These are phyloP conservation scores for Crossocerus cetratus DNA, from an alignment of 2,888 invertebrate species.

Conservation along the genomic window DNA sequence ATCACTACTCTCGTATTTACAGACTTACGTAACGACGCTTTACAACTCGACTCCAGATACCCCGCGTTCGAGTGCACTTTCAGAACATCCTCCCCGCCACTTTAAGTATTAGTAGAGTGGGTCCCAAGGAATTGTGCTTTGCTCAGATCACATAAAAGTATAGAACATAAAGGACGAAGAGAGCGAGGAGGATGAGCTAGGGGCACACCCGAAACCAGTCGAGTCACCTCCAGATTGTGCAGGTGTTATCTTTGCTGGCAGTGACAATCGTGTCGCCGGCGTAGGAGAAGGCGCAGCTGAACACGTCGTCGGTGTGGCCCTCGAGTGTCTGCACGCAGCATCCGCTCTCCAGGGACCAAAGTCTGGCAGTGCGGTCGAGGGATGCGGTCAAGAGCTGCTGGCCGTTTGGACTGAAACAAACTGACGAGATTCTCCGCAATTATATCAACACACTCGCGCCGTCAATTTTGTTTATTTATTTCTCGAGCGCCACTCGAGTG, in stretches of 20 bases:
- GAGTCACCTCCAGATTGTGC: conserved; percentile 88
- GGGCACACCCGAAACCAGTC: conserved; percentile 81
- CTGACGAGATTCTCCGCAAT: conserved; percentile 73
- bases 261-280: conserved; percentile 88
- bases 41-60: no score
- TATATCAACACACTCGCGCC: no score
- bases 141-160: conserved; percentile 61
- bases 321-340: conserved; percentile 85
- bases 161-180: conserved; percentile 63
- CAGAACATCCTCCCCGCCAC: no score
- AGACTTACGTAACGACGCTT: no score
- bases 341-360: conserved; percentile 85
- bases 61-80: no score
- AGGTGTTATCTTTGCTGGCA: conserved; percentile 90
- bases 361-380: conserved; percentile 85
- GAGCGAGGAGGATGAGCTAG: conserved; percentile 61
- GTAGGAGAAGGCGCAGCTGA: conserved; percentile 90
- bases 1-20: not conserved
- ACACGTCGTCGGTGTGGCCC: conserved; percentile 88
- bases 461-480: no score
- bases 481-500: no score
- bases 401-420: conserved; percentile 89
- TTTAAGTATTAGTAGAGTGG: no score
- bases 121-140: no score
- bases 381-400: conserved; percentile 86